phyloP scores from a whole-genome alignment of 2,888 invertebrate genomes.

The Deilephila porcellus region DNA sequence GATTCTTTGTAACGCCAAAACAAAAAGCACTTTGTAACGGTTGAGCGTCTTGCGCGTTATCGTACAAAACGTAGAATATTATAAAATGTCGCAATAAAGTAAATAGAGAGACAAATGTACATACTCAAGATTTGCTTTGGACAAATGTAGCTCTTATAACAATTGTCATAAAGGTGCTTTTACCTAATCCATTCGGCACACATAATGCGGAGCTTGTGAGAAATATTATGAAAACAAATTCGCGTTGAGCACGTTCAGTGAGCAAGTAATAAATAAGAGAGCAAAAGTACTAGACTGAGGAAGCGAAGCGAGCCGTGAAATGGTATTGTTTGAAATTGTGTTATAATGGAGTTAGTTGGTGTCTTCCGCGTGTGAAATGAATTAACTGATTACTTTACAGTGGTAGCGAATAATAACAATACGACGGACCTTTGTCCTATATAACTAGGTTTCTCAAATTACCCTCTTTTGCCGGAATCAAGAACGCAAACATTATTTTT shows the following conservation, averaged over 20 bases:
- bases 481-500: background rate
- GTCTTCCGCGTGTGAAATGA: constrained; percentile 15
- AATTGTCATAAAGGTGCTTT: constrained; percentile 49
- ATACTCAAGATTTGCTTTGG: constrained; percentile 46
- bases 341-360: constrained; percentile 43
- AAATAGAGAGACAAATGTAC: constrained; percentile 80
- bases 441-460: background rate
- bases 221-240: constrained; percentile 85
- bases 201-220: constrained; percentile 68
- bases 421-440: background rate
- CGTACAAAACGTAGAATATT: constrained; percentile 77
- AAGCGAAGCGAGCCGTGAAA: constrained; percentile 64
- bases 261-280: constrained; percentile 81
- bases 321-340: constrained; percentile 75
- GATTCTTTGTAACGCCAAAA: constrained; percentile 58
- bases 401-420: background rate
- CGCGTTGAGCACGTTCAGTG: constrained; percentile 81
- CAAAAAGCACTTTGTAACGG: constrained; percentile 71
- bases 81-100: constrained; percentile 82
- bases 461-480: background rate
- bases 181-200: constrained; percentile 48
- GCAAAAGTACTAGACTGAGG: constrained; percentile 62
- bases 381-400: constrained; percentile 13
- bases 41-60: constrained; percentile 75
- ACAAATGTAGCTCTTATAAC: constrained; percentile 53